Evolutionary conservation across 2,888 invertebrate species (phyloP).

Genomic region (Drosophila meridionalis): DNA sequence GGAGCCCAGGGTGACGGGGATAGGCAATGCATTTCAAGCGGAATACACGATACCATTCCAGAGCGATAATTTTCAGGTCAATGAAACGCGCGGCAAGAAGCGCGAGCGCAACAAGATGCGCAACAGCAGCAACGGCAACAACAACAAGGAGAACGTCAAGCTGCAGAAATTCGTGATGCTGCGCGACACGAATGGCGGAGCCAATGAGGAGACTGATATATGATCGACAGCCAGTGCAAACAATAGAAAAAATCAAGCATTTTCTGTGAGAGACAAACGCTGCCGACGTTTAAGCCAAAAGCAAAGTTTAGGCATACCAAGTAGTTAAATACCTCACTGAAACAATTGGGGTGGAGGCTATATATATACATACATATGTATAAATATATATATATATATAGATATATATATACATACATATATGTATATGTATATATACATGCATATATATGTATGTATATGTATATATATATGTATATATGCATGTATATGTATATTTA

Average conservation of each 20-base stretch:
- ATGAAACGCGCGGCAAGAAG: constrained; percentile 55
- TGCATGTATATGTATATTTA: constrained; percentile 5
- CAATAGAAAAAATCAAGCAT: constrained; percentile 42
- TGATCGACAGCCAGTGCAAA: constrained; percentile 65
- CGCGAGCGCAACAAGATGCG: constrained; percentile 54
- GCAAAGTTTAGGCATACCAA: constrained; percentile 65
- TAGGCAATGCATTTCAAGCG: constrained; percentile 60
- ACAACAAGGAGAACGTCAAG: constrained; percentile 70
- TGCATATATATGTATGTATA: background rate
- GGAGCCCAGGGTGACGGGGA: constrained; percentile 25
- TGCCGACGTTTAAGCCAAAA: constrained; percentile 59
- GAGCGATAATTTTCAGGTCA: constrained; percentile 72
- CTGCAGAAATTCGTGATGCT: constrained; percentile 76
- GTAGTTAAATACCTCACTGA: constrained; percentile 68
- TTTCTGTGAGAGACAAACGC: constrained; percentile 51
- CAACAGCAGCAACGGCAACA: constrained; percentile 27
- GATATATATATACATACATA: constrained; percentile 7
- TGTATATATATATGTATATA: background rate
- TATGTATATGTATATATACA: background rate
- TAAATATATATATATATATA: background rate
- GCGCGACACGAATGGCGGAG: constrained; percentile 73
- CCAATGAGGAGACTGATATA: constrained; percentile 82
- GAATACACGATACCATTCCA: constrained; percentile 77
- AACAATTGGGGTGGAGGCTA: constrained; percentile 71
- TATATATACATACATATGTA: background rate